Conservation (phyloP, 2,113 vertebrate genomes). For the Crotalus helleri region DNA sequence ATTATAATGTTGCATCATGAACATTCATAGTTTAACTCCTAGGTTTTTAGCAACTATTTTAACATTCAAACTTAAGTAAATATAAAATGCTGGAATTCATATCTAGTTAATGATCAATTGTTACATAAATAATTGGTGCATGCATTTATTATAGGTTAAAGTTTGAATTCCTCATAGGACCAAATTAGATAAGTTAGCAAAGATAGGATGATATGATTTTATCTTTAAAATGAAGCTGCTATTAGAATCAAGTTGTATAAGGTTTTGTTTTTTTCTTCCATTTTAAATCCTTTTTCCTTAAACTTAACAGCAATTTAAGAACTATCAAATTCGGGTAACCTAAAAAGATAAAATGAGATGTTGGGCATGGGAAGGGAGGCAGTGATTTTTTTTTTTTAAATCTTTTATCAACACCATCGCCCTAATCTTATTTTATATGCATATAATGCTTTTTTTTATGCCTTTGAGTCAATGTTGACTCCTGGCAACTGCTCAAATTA, state of each 20-base stretch:
- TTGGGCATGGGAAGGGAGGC: background rate
- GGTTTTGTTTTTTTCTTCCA: background rate
- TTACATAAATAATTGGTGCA: background rate
- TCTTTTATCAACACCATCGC: background rate
- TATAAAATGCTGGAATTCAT: background rate
- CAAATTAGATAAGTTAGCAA: background rate
- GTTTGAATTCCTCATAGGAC: background rate
- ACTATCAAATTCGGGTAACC: background rate
- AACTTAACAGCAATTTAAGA: background rate
- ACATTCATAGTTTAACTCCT: background rate
- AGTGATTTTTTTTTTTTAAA: background rate
- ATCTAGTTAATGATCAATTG: background rate
- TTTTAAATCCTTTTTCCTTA: background rate
- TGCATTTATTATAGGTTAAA: background rate
- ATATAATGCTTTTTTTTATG: background rate
- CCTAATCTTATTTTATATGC: background rate
- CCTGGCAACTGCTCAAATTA: background rate
- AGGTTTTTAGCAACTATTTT: background rate
- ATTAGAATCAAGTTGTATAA: background rate
- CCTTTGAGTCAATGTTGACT: background rate
- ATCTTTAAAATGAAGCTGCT: background rate
- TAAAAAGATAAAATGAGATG: background rate
- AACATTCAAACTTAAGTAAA: background rate
- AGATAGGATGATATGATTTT: background rate
- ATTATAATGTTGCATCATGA: background rate